Base-by-base conservation (phyloP, 2,113 vertebrate genomes). In the Muntiacus reevesi region DNA sequence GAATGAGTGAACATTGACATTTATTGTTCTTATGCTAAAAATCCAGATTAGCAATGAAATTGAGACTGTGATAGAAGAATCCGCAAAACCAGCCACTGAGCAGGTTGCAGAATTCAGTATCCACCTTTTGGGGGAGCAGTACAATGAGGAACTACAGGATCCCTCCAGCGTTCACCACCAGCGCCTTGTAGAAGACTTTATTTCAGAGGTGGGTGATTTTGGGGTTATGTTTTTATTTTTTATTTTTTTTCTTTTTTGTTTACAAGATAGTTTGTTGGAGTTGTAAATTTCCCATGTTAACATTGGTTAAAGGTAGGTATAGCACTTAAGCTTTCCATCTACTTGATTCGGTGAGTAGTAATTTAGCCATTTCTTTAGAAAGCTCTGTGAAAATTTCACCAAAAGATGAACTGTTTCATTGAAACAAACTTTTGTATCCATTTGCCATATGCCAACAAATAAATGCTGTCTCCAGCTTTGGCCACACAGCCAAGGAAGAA, bases 41-140 rank as follows among this genome's bases (percentile, higher is more conserved):
- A 95, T 97, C 23, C 97, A 99, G 99, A 98, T 99, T 97, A 99
- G 98, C 98, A 99, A 99, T 83, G 99, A 99, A 97, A 99, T 99
- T 93, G 99, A 99, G 25, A 96, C 97, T 87, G 96, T 98, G 76
- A 98, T 98, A 87, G 98, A 98, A 95, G 98, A 98, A 55, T 87
- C 98, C 15, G 54, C 79, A 15, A 98, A 89, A 55, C 92, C 98
- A 43, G 95, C 96, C 36, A 89, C 98, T 89, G 99, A 99, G 95
- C 99, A 99, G 97, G 98, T 99, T 98, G 98, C 99, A 93, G 99
- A 99, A 96, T 99, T 99, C 97, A 99, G 99, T 90, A 98, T 99
- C 96, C 94, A 99, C 88, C 98, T 99, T 97, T 98, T 88, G 3
- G 99, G 99, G 67, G 99, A 99, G 93, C 95, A 94, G 19, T 99